Evolutionary conservation across 2,113 vertebrate species (phyloP).

Genomic region (Lepus americanus): DNA sequence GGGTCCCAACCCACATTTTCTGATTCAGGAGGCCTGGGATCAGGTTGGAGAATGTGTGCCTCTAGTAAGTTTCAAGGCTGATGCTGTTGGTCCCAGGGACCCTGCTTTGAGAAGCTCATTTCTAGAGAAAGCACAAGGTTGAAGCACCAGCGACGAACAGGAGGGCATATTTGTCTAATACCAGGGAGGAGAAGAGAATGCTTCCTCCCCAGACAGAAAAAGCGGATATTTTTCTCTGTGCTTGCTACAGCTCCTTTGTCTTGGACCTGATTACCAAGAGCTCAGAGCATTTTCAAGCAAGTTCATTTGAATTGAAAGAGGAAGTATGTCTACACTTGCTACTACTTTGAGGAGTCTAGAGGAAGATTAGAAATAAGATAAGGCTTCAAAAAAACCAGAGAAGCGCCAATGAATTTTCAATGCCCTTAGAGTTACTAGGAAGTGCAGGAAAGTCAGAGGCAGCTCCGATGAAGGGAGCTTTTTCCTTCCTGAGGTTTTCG

Average conservation of each 20-base stretch:
- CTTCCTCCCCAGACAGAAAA: rapidly evolving
- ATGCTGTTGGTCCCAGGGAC: not conserved
- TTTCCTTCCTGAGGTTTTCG: not conserved
- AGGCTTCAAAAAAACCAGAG: not conserved
- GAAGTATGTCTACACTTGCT: not conserved
- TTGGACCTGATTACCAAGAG: not conserved
- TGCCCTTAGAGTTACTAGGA: not conserved
- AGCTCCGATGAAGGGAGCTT: not conserved
- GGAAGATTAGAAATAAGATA: not conserved
- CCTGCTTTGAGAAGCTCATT: not conserved
- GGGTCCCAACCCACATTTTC: not conserved
- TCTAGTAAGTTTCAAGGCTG: not conserved
- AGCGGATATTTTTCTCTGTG: not conserved
- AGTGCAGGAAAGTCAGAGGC: not conserved
- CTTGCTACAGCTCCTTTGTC: not conserved
- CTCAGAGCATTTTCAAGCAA: not conserved
- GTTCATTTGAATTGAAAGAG: not conserved
- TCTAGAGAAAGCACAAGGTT: not conserved
- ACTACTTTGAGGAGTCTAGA: not conserved
- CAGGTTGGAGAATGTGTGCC: not conserved
- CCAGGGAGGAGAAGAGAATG: not conserved
- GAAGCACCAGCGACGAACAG: rapidly evolving
- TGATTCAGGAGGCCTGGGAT: not conserved
- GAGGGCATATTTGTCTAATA: not conserved
- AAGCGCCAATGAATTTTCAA: not conserved